Evolutionary conservation across 2,888 invertebrate species (phyloP), one percentile per base, ranked within the genome.

Genomic region (Adelognathus sp.): DNA sequence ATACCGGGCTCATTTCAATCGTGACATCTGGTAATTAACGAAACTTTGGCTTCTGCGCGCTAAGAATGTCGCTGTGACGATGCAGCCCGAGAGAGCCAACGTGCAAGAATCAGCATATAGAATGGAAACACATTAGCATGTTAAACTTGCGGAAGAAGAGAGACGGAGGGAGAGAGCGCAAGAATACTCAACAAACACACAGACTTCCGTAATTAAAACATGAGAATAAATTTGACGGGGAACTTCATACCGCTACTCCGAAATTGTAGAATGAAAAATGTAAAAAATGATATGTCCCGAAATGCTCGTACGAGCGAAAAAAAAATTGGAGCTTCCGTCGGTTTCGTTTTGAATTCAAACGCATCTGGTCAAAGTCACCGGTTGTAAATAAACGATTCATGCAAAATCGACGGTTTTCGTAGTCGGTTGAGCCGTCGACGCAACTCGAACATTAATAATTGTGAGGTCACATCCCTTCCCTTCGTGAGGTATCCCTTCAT

Each of bases 51-150:
- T 71, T 71, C 36, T 50, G 61, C 50, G 50, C 70, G 39, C 33
- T 70, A 71, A 58, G 18, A 54, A 31, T 64, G 18, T 56, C 29
- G 4, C 27, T 6, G n/a, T 39, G 29, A 29, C 29, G 36, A 24
- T 33, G 33, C 24, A 11, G n/a, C 11, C 6, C 16, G 18, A 1
- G 44, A 69, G 36, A 56, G 24, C 7, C 27, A 18, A 52, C 24
- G 71, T 16, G 36, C n/a, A 60, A 39, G 21, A 70, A 76, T 60
- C 54, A 67, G 44, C 44, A 77, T 72, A 54, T 24, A 61, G 41
- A 67, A 72, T 41, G 44, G 21, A 67, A 67, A n/a, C 33, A 29
- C 29, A 72, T 77, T 77, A 50, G 67, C 67, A 63, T 54, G 70
- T 54, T 67, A 66, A 61, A 72, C 27, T 71, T 52, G 39, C 24